Evolutionary conservation across 35 echinoderm and acorn worm genomes (phyloP), one percentile per base, ranked within the genome.

Genomic region (Eucidaris tribuloides): DNA sequence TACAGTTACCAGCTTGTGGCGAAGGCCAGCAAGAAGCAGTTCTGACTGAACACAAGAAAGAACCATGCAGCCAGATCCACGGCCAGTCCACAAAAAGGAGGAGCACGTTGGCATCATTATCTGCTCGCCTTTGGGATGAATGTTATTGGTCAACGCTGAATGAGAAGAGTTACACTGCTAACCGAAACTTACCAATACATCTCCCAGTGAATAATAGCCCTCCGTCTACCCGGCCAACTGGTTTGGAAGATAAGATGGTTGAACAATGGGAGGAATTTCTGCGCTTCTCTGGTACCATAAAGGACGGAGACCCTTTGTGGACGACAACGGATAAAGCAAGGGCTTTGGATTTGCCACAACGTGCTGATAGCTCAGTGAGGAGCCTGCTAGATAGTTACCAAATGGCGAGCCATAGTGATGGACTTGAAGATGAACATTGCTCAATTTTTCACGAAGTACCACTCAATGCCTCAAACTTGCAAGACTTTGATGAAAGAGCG

Each of bases 71-170:
- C n/a, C n/a, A n/a, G n/a, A n/a, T n/a, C n/a, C n/a, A n/a, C n/a
- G n/a, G n/a, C n/a, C 15, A 9, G 18, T 22, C 38, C 15, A 38
- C 29, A 22, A 74, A 27, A 74, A 74, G 68, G 40, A 74, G 68
- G 41, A 74, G 30, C 44, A 74, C 68, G 38, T 40, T 74, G 9
- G 68, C 68, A 22, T 74, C 68, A 22, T 44, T 74, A 41, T 74
- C 68, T 25, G 68, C 68, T 22, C 68, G 68, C 7, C 68, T 74
- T 44, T 74, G 68, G 68, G 41, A 74, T 22, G 68, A 74, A 36
- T 74, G 68, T 44, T 74, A 74, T 11, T 74, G 68, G 68, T 38
- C 68, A 9, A 74, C 68, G 33, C 29, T 74, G 25, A 74, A 74
- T 44, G 68, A 74, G 35, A 44, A 33, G 2, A 74, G 20, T 41